Evolutionary conservation across 2,888 invertebrate genomes (phyloP).

Genomic region (Flexamia atlantica): DNA sequence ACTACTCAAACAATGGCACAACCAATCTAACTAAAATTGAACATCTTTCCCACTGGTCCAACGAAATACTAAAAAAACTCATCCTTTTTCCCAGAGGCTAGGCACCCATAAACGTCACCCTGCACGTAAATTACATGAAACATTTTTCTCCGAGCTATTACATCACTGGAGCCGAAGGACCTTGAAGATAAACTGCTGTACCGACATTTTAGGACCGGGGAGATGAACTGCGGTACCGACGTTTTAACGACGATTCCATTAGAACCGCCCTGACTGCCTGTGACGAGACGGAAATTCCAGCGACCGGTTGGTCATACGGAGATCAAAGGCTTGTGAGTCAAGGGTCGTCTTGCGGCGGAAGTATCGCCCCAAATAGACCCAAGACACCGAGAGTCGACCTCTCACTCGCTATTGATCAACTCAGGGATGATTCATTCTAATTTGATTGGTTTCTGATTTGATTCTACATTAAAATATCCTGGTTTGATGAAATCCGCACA

Average conservation of each 20-base stretch:
- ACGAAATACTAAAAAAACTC: background rate
- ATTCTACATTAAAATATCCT: too few species aligned
- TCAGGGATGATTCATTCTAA: background rate
- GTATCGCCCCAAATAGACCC: slow-evolving; percentile 29
- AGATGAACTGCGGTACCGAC: slow-evolving; percentile 47
- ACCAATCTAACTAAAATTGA: too few species aligned
- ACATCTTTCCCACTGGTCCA: background rate
- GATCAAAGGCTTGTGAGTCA: slow-evolving; percentile 33
- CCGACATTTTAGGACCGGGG: slow-evolving; percentile 40
- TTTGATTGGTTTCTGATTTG: too few species aligned
- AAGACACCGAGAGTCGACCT: background rate
- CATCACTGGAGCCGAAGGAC: background rate
- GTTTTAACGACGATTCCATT: slow-evolving; percentile 49
- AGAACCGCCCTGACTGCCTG: slow-evolving; percentile 6
- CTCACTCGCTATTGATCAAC: background rate
- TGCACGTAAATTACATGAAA: slow-evolving; percentile 31
- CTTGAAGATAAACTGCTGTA: slow-evolving; percentile 34
- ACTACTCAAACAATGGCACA: too few species aligned
- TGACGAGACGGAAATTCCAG: slow-evolving; percentile 41
- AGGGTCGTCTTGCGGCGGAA: slow-evolving; percentile 33
- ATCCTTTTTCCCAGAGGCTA: slow-evolving; percentile 8
- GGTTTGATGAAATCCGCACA: too few species aligned
- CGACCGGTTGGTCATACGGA: slow-evolving; percentile 24
- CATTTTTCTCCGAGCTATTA: background rate
- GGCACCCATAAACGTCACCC: slow-evolving; percentile 16